Evolutionary conservation across 2,113 vertebrate species (phyloP).

Genomic region (Sula dactylatra): DNA sequence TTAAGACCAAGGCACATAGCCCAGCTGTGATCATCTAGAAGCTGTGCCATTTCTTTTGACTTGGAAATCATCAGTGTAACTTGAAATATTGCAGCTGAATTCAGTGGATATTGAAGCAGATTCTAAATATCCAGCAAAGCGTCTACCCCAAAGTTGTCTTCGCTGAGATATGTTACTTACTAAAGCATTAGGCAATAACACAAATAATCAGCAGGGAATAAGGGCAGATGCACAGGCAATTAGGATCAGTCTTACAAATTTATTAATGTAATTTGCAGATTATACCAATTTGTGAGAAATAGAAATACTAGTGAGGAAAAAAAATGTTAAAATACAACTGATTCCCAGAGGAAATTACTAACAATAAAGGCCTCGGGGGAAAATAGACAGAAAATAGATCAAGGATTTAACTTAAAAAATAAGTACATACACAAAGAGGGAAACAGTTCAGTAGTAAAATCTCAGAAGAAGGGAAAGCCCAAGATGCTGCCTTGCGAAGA

Average conservation of each 20-base stretch:
- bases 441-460: neutral
- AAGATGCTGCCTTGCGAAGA: neutral
- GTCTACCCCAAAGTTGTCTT: neutral
- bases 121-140: neutral
- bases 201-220: neutral
- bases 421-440: neutral
- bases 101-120: neutral
- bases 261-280: conserved; percentile 9
- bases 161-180: neutral
- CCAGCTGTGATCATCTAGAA: neutral
- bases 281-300: neutral
- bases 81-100: neutral
- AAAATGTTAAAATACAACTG: neutral
- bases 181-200: neutral
- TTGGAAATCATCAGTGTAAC: neutral
- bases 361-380: neutral
- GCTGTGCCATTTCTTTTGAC: neutral
- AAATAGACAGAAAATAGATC: neutral
- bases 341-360: neutral
- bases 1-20: neutral
- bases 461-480: neutral
- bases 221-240: neutral
- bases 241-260: neutral
- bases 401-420: neutral
- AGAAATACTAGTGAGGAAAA: neutral